Evolutionary conservation across 1,140 invertebrate genomes (phyloP), one percentile per base, ranked within the genome.

Genomic region (Polypedilum vanderplanki): DNA sequence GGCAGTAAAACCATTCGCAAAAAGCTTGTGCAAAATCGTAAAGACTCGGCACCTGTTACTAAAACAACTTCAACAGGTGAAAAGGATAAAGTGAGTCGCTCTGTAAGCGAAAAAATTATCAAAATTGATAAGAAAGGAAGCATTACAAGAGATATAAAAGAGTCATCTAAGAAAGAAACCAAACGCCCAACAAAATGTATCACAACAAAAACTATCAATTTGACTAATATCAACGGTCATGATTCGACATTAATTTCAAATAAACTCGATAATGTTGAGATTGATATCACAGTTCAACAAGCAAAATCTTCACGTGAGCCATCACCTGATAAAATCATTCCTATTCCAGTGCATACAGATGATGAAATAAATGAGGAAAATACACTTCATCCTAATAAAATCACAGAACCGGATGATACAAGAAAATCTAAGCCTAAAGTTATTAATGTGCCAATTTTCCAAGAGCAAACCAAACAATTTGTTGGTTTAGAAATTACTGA

Each of bases 271-370:
- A 84, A 85, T 77, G 79, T 87, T 41, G 84, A 89, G 33, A 87
- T 88, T 75, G 87, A 90, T 76, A 84, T 87, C 75, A 22, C n/a
- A 0, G 83, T 88, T 22, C 87, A 90, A 79, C 87, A 88, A 79
- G 89, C 89, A 0, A 90, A 88, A 81, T 90, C 89, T 74, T 90
- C 89, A 0, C 79, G 89, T 57, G 90, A 91, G 80, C 89, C 88
- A 20, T 89, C 89, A 10, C 90, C 90, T 7, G 87, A 90, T 79
- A 84, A 86, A 46, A 85, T 89, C 76, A 87, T 87, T 78, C 87
- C 88, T 0, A 86, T 86, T n/a, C 88, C 88, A 0, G 82, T 88
- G 70, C 83, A 84, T 33, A 84, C 85, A 33, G 17, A 20, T 22
- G 79, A 80, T 17, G 82, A 85, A 75, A 84, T 88, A 73, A 87